Base-by-base conservation (phyloP, 2,113 vertebrate genomes). In the Sula dactylatra region DNA sequence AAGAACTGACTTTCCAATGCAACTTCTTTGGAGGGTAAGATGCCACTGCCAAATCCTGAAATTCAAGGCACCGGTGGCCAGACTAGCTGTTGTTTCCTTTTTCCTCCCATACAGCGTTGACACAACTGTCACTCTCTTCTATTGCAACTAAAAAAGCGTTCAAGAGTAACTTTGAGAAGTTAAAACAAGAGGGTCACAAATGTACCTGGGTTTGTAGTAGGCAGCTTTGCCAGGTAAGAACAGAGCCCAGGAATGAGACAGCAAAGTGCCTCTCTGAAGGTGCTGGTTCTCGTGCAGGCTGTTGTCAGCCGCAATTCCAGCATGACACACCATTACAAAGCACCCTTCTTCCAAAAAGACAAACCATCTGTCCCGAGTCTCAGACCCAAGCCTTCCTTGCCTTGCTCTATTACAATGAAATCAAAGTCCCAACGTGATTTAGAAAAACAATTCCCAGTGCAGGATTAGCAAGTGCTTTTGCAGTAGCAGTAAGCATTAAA, bases 371-470 rank as follows among this genome's bases (percentile, higher is more conserved):
- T 59, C 54, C 64, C 1, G 0, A 36, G 66, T 13, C 87, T 93
- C 88, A 81, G 61, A 78, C 62, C 31, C 32, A 24, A 93, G n/a
- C 11, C 24, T 78, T 80, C 38, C 54, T 83, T 62, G 69, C n/a
- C 70, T 77, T 85, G 42, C n/a, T 36, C 77, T 72, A 52, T 20
- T 59, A 95, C 90, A 96, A 95, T 83, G 70, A 89, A 97, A 94
- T 86, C 89, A 67, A 96, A 96, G 87, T 93, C 67, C 71, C 71
- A 65, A 90, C 6, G 1, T 88, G 90, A 92, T 96, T 97, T 93
- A 95, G 72, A 90, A 97, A 98, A 97, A 96, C 96, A 97, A 94
- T 96, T 96, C 88, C 81, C 74, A 52, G 45, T 38, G 25, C 42
- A 70, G 94, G 96, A 97, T 97, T 97, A 97, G 55, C 56, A 36